Evolutionary conservation across 2,888 invertebrate species (phyloP).

Genomic region (Seira ritae): DNA sequence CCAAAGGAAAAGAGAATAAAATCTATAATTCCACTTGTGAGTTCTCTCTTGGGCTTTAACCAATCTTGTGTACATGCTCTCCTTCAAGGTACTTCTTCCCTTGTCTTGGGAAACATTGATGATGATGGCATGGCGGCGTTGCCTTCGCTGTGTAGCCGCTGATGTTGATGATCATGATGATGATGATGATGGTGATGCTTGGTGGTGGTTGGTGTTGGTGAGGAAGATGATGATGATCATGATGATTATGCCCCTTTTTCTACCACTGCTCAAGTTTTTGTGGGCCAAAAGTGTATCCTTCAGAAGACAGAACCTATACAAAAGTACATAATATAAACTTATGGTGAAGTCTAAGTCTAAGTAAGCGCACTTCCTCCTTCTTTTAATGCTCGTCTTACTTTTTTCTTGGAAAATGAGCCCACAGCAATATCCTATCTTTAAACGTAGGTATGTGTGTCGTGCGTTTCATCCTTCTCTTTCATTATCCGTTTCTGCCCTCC

Average conservation of each 20-base stretch:
- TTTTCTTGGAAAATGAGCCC: conserved; percentile 41
- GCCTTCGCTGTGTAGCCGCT: too few relatives aligned
- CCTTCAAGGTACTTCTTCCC: background rate
- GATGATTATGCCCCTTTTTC: conserved; percentile 24
- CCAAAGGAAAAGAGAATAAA: conserved; percentile 40
- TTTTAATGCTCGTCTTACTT: conserved; percentile 2
- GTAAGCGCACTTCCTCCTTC: conserved; percentile 43
- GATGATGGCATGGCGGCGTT: conserved; percentile 24
- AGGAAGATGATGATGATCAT: conserved; percentile 23
- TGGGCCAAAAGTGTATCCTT: conserved; percentile 20
- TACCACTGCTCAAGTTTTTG: conserved; percentile 3
- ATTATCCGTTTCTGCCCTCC: conserved; percentile 56
- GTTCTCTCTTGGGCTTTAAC: conserved; percentile 55
- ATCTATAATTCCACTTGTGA: conserved; percentile 64
- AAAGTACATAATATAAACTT: too few relatives aligned
- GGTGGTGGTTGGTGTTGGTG: conserved; percentile 21
- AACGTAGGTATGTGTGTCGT: background rate
- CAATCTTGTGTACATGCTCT: conserved; percentile 44
- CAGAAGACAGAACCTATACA: background rate
- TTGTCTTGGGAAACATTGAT: conserved; percentile 21
- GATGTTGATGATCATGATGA: conserved; percentile 14
- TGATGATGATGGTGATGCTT: conserved; percentile 33
- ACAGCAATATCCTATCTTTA: conserved; percentile 32
- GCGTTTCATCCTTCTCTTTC: conserved; percentile 38
- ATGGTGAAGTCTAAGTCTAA: conserved; percentile 37